Percentiles rank a stretch among this genome's conserved stretches.
Conservation (phyloP, 2,888 invertebrate genomes). For the Leucophora obtusa region DNA sequence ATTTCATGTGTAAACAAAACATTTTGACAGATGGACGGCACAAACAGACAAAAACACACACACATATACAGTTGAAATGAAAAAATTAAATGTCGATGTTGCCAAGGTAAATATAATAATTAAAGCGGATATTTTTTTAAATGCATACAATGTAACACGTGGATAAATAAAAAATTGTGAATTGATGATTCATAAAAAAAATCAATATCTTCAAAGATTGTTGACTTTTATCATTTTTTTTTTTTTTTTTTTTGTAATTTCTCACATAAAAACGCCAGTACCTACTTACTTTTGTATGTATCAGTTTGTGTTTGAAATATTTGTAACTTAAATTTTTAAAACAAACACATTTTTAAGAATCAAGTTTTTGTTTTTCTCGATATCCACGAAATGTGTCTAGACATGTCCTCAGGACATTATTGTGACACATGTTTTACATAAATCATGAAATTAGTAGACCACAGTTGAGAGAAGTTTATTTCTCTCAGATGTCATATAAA, state of each 20-base stretch:
- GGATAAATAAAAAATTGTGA: constrained; percentile 41
- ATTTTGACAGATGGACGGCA: constrained; percentile 35
- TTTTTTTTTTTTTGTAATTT: too few species aligned
- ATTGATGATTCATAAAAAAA: constrained; percentile 35
- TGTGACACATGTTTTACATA: constrained; percentile 45
- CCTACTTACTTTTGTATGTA: too few species aligned
- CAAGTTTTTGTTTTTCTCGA: constrained; percentile 15
- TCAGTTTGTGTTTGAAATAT: too few species aligned
- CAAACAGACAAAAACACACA: constrained; percentile 1
- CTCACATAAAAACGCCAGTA: background rate
- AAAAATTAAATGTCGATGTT: constrained; percentile 32
- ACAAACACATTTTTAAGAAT: background rate
- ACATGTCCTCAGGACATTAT: constrained; percentile 56
- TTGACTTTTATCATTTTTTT: background rate
- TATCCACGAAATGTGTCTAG: constrained; percentile 27
- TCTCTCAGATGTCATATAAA: too few species aligned
- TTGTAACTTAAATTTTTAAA: background rate
- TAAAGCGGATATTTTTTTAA: constrained; percentile 47
- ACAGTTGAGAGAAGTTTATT: constrained; percentile 34
- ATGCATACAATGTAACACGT: constrained; percentile 38
- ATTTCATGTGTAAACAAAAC: constrained; percentile 56
- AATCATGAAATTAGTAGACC: constrained; percentile 48
- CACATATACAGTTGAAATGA: background rate
- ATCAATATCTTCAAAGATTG: constrained; percentile 19
- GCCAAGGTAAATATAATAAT: constrained; percentile 56